Evolutionary conservation across 2,888 invertebrate genomes (phyloP).

Genomic region (Parascotia fuliginaria): DNA sequence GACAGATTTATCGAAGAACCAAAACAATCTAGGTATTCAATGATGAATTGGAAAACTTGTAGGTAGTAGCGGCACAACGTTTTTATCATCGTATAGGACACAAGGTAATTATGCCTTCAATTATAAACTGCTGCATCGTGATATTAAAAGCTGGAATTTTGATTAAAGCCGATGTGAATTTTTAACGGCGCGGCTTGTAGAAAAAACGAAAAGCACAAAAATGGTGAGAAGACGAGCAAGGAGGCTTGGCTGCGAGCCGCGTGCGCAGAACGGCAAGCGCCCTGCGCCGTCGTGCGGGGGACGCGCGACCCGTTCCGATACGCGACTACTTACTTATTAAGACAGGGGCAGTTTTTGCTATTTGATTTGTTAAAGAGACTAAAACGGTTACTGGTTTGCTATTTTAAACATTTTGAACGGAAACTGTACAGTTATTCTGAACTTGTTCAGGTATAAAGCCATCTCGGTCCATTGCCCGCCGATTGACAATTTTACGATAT

Average conservation of each 20-base stretch:
- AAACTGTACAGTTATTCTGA: conserved; percentile 81
- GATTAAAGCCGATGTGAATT: conserved; percentile 79
- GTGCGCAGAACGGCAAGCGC: conserved; percentile 11
- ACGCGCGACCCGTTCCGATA: conserved; percentile 74
- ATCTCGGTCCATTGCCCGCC: conserved; percentile 34
- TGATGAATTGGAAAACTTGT: conserved; percentile 54
- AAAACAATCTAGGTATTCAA: conserved; percentile 44
- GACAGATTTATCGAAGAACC: conserved; percentile 8
- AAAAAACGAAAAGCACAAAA: conserved; percentile 75
- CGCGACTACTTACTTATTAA: conserved; percentile 82
- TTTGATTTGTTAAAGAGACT: conserved; percentile 84
- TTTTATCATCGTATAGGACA: conserved; percentile 68
- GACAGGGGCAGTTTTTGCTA: conserved; percentile 84
- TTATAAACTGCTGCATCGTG: conserved; percentile 68
- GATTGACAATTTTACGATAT: conserved; percentile 42
- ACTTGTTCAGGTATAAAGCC: conserved; percentile 71
- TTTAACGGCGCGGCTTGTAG: conserved; percentile 70
- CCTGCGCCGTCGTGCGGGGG: conserved; percentile 20
- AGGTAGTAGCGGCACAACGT: conserved; percentile 45
- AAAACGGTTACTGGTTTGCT: conserved; percentile 82
- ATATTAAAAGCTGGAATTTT: conserved; percentile 79
- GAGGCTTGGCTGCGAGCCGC: conserved; percentile 41
- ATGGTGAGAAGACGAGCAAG: conserved; percentile 72
- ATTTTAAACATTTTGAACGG: conserved; percentile 83
- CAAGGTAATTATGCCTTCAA: conserved; percentile 73